Evolutionary conservation across 2,888 invertebrate genomes (phyloP).

Genomic region (Gymnocheta viridis): DNA sequence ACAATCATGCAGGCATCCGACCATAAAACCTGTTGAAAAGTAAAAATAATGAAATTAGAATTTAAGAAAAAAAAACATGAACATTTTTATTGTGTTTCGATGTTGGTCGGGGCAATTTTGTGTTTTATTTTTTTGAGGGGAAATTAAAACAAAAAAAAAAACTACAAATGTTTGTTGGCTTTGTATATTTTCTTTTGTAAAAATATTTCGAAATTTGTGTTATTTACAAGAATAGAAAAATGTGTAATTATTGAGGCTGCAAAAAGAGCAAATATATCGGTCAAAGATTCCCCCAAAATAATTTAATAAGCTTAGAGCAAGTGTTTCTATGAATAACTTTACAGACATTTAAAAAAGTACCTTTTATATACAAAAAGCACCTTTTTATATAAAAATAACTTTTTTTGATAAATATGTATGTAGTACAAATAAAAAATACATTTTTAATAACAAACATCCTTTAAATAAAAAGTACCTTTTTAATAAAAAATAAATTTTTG

Average conservation of each 20-base stretch:
- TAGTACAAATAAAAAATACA: too few relatives aligned
- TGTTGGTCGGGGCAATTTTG: not conserved
- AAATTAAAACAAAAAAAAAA: not conserved
- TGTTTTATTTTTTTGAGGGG: conserved; percentile 2
- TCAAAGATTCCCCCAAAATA: too few relatives aligned
- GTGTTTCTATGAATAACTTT: too few relatives aligned
- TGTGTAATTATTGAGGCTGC: not conserved
- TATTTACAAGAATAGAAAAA: not conserved
- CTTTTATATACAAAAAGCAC: too few relatives aligned
- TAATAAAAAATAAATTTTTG: too few relatives aligned
- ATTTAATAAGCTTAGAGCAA: too few relatives aligned
- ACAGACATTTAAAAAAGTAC: too few relatives aligned
- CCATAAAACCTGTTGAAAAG: conserved; percentile 85
- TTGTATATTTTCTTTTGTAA: conserved; percentile 2
- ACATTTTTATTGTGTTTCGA: not conserved
- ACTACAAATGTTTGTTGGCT: conserved; percentile 19
- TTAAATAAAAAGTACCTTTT: too few relatives aligned
- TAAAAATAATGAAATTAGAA: conserved; percentile 19
- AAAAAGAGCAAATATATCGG: too few relatives aligned
- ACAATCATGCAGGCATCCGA: conserved; percentile 90
- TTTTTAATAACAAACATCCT: too few relatives aligned
- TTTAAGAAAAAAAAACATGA: not conserved
- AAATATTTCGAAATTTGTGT: conserved; percentile 16
- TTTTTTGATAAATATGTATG: too few relatives aligned
- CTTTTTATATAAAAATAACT: too few relatives aligned